Percentiles rank a stretch among this genome's conserved stretches.
Conservation (phyloP, 1,140 invertebrate genomes). For the Neotoxoptera formosana region DNA sequence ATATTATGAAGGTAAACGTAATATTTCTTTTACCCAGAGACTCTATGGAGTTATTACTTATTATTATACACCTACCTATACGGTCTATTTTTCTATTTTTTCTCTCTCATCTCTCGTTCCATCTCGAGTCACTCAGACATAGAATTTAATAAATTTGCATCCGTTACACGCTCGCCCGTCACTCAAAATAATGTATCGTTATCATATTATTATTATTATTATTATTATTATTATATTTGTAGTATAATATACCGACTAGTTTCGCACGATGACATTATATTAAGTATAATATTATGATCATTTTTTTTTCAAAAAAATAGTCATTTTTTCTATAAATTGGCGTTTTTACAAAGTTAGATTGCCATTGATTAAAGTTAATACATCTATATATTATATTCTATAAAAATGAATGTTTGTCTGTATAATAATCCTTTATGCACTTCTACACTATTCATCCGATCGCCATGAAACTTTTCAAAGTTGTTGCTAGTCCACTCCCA, state of each 20-base stretch:
- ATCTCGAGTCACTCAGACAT: neutral
- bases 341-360: neutral
- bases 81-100: too few relatives aligned
- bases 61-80: neutral
- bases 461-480: too few relatives aligned
- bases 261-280: neutral
- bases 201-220: neutral
- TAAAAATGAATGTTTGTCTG: too few relatives aligned
- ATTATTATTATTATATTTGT: neutral
- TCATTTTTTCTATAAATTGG: neutral
- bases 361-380: too few relatives aligned
- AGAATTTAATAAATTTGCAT: slow-evolving; percentile 16
- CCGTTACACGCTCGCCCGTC: neutral
- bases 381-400: too few relatives aligned
- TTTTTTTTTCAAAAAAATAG: neutral
- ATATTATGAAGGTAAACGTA: neutral
- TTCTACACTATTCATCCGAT: too few relatives aligned
- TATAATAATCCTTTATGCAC: too few relatives aligned
- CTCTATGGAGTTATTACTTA: neutral
- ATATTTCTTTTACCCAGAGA: neutral
- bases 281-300: neutral
- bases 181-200: slow-evolving; percentile 1
- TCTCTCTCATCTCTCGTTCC: neutral
- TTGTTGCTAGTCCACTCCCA: too few relatives aligned
- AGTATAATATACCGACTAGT: neutral